A percentile compares a stretch with the other conserved stretches of the same genome.
Evolutionary conservation across 2,888 invertebrate genomes (phyloP).

Genomic region (Thumatha senex): DNA sequence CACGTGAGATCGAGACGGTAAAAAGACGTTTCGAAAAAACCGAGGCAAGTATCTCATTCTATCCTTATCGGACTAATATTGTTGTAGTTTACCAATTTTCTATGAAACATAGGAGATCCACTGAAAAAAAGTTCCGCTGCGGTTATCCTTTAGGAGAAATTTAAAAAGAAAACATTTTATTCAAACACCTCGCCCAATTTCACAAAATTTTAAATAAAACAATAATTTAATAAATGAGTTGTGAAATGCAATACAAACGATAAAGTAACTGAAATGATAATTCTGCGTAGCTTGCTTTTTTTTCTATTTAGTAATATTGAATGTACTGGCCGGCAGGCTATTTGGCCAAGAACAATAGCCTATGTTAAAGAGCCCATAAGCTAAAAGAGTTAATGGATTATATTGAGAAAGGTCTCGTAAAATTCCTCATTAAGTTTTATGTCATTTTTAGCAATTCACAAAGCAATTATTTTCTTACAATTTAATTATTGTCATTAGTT

Average conservation of each 20-base stretch:
- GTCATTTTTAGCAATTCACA: slow-evolving; percentile 23
- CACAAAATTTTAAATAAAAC: too few species aligned
- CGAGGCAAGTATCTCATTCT: too few species aligned
- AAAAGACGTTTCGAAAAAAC: too few species aligned
- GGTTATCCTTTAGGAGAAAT: too few species aligned
- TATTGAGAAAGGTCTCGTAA: slow-evolving; percentile 23
- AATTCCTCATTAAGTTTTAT: slow-evolving; percentile 26
- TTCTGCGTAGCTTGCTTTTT: not conserved
- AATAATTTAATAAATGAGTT: not conserved
- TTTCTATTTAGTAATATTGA: slow-evolving; percentile 1
- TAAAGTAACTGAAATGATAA: slow-evolving; percentile 5
- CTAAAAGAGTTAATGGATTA: slow-evolving; percentile 15
- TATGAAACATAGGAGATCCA: too few species aligned
- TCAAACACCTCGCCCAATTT: too few species aligned
- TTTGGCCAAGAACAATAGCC: slow-evolving; percentile 12
- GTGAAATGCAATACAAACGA: not conserved
- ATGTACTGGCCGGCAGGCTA: slow-evolving; percentile 2
- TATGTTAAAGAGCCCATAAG: slow-evolving; percentile 8
- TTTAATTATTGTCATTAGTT: slow-evolving; percentile 9
- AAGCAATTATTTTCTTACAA: slow-evolving; percentile 22
- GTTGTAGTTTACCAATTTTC: too few species aligned
- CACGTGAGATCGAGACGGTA: too few species aligned
- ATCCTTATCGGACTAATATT: too few species aligned
- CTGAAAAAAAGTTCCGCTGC: too few species aligned
- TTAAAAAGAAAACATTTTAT: too few species aligned